phyloP scores from a whole-genome alignment of 2,888 invertebrate genomes.

The Orthosia gothica region DNA sequence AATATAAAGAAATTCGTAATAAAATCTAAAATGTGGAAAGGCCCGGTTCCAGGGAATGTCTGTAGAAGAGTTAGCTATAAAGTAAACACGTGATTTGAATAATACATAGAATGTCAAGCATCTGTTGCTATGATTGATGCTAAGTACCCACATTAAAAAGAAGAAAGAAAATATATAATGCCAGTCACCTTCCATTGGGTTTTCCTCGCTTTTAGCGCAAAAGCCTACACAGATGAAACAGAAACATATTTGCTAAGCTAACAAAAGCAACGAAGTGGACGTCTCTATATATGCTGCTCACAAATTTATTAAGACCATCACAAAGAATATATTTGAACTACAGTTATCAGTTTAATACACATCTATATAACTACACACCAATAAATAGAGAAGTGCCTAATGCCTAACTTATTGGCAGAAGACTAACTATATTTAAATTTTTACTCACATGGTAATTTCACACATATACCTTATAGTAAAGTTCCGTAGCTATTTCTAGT shows the following conservation, averaged over 20 bases:
- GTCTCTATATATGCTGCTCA: background rate
- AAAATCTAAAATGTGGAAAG: constrained; percentile 11
- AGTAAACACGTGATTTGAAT: constrained; percentile 35
- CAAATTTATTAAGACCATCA: background rate
- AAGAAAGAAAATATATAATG: constrained; percentile 7
- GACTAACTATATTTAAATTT: background rate
- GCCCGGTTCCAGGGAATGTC: constrained; percentile 26
- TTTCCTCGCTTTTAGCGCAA: background rate
- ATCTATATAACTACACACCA: no score
- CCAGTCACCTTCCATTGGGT: background rate
- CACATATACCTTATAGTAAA: background rate
- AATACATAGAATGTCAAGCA: constrained; percentile 20
- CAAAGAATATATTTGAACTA: background rate
- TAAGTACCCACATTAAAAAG: background rate
- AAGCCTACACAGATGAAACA: background rate
- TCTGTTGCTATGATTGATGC: constrained; percentile 7
- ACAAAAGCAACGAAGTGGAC: background rate
- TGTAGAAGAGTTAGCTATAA: constrained; percentile 17
- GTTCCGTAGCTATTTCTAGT: background rate
- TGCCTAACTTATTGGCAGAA: background rate
- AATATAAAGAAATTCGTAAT: constrained; percentile 28
- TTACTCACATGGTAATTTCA: background rate
- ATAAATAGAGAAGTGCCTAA: background rate
- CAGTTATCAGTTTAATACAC: no score
- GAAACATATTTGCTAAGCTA: background rate